phyloP scores from a whole-genome alignment of 2,888 invertebrate genomes.

The Idaea dimidiata region DNA sequence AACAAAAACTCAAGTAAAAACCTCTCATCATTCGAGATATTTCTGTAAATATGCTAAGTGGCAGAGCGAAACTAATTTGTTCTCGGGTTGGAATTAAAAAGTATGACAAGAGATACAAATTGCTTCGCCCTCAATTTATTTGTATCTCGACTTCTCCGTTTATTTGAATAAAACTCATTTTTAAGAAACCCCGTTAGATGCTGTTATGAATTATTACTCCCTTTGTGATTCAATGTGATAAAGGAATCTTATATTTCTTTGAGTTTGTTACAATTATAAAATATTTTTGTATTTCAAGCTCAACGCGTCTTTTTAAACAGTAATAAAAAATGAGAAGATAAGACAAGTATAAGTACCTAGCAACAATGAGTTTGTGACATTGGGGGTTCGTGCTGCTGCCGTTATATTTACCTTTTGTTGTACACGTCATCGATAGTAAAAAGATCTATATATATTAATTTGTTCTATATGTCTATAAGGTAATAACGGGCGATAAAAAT shows the following conservation, averaged over 20 bases:
- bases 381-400: too few relatives aligned
- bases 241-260: constrained; percentile 11
- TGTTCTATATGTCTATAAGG: too few relatives aligned
- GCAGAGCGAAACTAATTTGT: constrained; percentile 65
- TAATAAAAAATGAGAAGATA: not conserved
- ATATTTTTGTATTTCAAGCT: not conserved
- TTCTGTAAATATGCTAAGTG: constrained; percentile 62
- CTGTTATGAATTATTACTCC: constrained; percentile 41
- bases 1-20: constrained; percentile 40
- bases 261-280: not conserved
- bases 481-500: too few relatives aligned
- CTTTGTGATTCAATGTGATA: constrained; percentile 34
- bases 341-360: too few relatives aligned
- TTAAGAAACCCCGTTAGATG: constrained; percentile 61
- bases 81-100: constrained; percentile 71
- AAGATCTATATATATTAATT: too few relatives aligned
- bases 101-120: constrained; percentile 73
- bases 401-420: too few relatives aligned
- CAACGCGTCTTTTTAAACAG: not conserved
- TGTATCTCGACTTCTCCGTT: constrained; percentile 57
- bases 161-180: constrained; percentile 68
- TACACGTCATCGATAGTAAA: too few relatives aligned
- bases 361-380: too few relatives aligned
- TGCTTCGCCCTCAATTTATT: constrained; percentile 66
- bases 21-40: constrained; percentile 47